Conservation (phyloP, 1,140 invertebrate species). For the Pemphigus obesinymphae region DNA sequence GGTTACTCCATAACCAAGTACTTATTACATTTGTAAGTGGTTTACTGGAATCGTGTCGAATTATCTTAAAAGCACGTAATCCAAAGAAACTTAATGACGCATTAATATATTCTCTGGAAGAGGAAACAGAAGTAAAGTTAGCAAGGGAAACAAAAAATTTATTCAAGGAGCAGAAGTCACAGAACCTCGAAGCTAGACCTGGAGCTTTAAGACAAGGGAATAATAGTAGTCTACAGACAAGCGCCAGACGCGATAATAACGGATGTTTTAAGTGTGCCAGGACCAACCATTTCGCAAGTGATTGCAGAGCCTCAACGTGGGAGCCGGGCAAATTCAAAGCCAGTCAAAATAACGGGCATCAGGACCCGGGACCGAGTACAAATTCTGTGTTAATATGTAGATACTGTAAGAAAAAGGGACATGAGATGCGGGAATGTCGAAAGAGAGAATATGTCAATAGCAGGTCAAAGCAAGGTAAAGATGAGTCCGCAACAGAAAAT, state of each 20-base stretch:
- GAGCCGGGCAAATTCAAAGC: too few relatives aligned
- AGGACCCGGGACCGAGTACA: too few relatives aligned
- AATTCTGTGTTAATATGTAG: neutral
- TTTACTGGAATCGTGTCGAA: neutral
- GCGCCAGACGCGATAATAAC: neutral
- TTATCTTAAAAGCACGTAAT: neutral
- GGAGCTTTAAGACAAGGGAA: neutral
- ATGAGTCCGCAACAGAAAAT: neutral
- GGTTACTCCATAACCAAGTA: too few relatives aligned
- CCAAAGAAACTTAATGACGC: neutral
- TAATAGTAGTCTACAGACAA: neutral
- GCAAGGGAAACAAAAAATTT: neutral
- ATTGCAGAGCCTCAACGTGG: too few relatives aligned
- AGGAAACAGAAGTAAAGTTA: neutral
- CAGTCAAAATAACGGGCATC: too few relatives aligned
- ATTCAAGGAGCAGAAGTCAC: neutral
- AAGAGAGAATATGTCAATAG: neutral
- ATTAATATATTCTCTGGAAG: neutral
- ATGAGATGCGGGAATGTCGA: neutral
- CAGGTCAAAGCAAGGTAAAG: too few relatives aligned
- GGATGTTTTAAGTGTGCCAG: too few relatives aligned
- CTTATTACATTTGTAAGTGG: neutral
- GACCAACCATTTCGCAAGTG: too few relatives aligned
- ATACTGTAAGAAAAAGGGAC: neutral
- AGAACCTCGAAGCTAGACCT: neutral